These are phyloP conservation scores for Erynnis tages DNA, from an alignment of 2,888 invertebrate species.

Conservation along the genomic window DNA sequence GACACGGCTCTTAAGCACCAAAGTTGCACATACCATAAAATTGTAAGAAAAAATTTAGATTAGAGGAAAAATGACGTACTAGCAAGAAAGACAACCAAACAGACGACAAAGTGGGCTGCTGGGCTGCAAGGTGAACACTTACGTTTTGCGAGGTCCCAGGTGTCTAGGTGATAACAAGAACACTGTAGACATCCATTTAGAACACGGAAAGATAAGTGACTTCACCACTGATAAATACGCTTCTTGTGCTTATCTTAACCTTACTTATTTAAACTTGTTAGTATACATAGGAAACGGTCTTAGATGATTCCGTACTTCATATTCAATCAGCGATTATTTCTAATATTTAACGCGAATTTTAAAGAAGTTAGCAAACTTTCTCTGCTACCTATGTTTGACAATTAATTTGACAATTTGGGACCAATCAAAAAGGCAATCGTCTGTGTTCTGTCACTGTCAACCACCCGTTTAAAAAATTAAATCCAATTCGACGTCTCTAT, in stretches of 20 bases:
- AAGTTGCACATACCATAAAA: no score
- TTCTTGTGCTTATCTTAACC: neutral
- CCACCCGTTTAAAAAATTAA: no score
- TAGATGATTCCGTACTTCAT: neutral
- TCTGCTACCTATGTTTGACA: conserved; percentile 7
- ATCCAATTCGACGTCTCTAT: no score
- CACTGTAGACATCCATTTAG: conserved; percentile 23
- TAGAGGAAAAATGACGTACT: no score
- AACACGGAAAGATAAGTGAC: conserved; percentile 27
- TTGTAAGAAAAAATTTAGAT: no score
- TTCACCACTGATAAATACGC: conserved; percentile 27
- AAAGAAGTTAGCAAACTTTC: conserved; percentile 25
- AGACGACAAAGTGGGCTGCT: no score
- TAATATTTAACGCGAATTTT: neutral
- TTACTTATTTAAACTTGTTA: neutral
- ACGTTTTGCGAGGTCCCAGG: conserved; percentile 15
- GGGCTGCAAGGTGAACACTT: neutral
- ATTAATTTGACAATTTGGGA: neutral
- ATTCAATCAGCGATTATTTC: neutral
- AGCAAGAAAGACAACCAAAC: no score
- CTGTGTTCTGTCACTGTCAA: no score
- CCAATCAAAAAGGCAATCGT: no score
- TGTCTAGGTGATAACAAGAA: conserved; percentile 26
- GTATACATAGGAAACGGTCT: neutral
- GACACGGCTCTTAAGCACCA: no score